Conservation (phyloP, 2,113 vertebrate genomes). For the Brachypodius melanocephalos region DNA sequence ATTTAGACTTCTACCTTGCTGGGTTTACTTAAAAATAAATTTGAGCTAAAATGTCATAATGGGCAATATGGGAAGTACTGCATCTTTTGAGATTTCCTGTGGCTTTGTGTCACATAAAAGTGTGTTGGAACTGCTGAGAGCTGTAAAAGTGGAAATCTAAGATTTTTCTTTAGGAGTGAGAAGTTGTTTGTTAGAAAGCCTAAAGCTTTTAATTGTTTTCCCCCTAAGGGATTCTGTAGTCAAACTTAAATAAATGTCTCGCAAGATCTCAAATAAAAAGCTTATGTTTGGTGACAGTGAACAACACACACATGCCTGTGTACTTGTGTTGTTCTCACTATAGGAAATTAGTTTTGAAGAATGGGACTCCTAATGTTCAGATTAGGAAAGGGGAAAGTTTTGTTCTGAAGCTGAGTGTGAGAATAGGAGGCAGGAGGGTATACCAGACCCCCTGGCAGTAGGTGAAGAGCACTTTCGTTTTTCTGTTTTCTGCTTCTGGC, state of each 20-base stretch:
- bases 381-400: neutral
- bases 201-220: neutral
- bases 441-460: neutral
- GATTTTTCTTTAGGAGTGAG: neutral
- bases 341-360: neutral
- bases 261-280: neutral
- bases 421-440: neutral
- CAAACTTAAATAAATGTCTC: neutral
- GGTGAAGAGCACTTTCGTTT: neutral
- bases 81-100: neutral
- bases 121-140: neutral
- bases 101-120: neutral
- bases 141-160: neutral
- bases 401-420: neutral
- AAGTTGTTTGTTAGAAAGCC: conserved; percentile 40
- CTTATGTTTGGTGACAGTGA: neutral
- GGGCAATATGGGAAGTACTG: neutral
- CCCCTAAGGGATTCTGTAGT: neutral
- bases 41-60: neutral
- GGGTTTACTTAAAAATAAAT: neutral
- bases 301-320: neutral
- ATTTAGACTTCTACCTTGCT: neutral
- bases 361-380: neutral
- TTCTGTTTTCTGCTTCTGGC: neutral
- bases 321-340: neutral